Conservation (phyloP, 2,888 invertebrate species). For the Spisula solida region DNA sequence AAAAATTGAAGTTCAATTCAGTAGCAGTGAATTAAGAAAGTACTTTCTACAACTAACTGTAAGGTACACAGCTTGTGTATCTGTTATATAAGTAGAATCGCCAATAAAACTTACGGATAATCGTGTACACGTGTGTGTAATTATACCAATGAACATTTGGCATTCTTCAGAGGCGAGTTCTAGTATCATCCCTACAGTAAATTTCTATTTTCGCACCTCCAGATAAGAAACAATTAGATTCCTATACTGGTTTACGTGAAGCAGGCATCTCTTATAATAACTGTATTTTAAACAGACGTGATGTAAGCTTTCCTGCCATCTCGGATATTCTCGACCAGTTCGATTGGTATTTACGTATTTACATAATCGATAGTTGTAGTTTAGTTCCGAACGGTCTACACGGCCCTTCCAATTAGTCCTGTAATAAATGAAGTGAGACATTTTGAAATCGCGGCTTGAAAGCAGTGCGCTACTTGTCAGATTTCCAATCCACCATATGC, state of each 20-base stretch:
- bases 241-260: background rate
- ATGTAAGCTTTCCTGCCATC: background rate
- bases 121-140: background rate
- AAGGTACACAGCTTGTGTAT: background rate
- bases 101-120: background rate
- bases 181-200: background rate
- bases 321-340: too few species aligned
- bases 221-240: background rate
- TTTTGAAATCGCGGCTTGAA: too few species aligned
- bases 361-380: too few species aligned
- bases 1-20: too few species aligned
- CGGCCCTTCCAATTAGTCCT: too few species aligned
- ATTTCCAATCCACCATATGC: too few species aligned
- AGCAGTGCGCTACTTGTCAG: too few species aligned
- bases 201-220: constrained; percentile 6
- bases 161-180: background rate
- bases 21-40: too few species aligned
- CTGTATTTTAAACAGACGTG: background rate
- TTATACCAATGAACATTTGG: background rate
- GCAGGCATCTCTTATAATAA: background rate
- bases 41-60: background rate
- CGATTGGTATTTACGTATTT: too few species aligned
- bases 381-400: too few species aligned
- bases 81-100: background rate
- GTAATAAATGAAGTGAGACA: too few species aligned